Evolutionary conservation across 2,113 vertebrate species (phyloP), one percentile per base, ranked within the genome.

Genomic region (Synchiropus splendidus): DNA sequence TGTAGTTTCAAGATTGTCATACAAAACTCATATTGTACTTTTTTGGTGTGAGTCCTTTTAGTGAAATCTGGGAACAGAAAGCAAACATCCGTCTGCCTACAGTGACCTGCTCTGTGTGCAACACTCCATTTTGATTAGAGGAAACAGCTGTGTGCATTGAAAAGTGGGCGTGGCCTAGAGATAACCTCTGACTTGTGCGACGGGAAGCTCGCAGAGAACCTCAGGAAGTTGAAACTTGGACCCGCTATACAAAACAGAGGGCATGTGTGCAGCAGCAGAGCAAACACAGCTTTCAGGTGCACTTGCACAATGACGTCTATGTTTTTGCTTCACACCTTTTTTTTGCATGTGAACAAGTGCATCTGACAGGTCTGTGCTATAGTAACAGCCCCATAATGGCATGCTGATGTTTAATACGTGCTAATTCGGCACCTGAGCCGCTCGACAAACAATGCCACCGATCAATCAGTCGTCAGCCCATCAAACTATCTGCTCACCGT

Each of bases 111-210:
- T n/a, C 45, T 51, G 48, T 56, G 44, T 37, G 32, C 32, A 14
- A 48, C 27, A 61, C 0, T 58, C 55, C 60, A 48, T 46, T 57
- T 45, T 69, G 60, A 68, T 62, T 32, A 11, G 61, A 82, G 81
- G 82, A 86, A 86, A 74, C 82, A 84, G 81, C 81, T 86, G 58
- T 51, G 59, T 54, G 55, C 42, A 50, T 64, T 42, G 44, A 43
- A 60, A 36, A 52, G 56, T 17, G 21, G 52, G 14, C n/a, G 55
- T 57, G 43, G 31, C 59, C 21, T 27, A 5, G 2, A 71, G 79
- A 86, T 83, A 83, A 79, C 75, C 69, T 65, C 43, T 71, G 56
- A 72, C 71, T 53, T 69, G 64, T 73, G 62, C 48, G 51, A 74
- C 70, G 70, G 82, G 77, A 84, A 80, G 64, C 59, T 48, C 57